Base-by-base conservation (phyloP, 2,113 vertebrate species). In the Protomyctophum bolini region DNA sequence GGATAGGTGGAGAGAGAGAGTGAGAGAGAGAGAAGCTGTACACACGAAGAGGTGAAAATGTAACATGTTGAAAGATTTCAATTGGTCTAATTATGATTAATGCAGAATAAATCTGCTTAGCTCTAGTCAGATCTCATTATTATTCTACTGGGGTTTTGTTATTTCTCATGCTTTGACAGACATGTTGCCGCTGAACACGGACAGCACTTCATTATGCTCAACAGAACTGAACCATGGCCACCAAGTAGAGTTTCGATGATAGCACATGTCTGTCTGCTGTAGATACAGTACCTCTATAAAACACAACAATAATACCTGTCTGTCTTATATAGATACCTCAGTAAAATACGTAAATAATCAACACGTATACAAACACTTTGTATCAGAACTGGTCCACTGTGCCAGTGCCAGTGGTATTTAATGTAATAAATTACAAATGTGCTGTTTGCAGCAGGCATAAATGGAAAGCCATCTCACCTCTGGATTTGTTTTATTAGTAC, bases 21-120 rank as follows among this genome's bases (percentile, higher is more conserved):
- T 6, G 5, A 6, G n/a, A 21, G 57, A 58, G 57, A 58, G 14
- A 4, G 33, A 60, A 73, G 63, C 58, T 8, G 52, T 56, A 58
- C 10, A 5, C 61, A 47, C 51, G 47, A 46, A 10, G 9, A 11
- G 54, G 14, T 55, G 48, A 62, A 56, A 71, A 64, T 12, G 72
- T 60, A 83, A 80, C 73, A 75, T 67, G 72, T 48, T 77, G 70
- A 81, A 72, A 73, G 60, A 83, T 76, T 82, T 75, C 4, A 82
- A 79, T 82, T 58, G 50, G 52, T 63, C 66, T 86, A 85, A 87
- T 86, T 83, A 78, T 72, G 68, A 87, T 87, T 74, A 77, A 87
- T 83, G 82, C 55, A 46, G 68, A 67, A 72, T 80, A 12, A 70
- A 65, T 76, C 56, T 70, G 58, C 72, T 80, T 58, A 63, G 73